Percentiles rank a stretch among this genome's conserved stretches.
These are phyloP conservation scores for Chaetorhynchus papuensis DNA, from an alignment of 2,113 vertebrate genomes.

Conservation along the genomic window DNA sequence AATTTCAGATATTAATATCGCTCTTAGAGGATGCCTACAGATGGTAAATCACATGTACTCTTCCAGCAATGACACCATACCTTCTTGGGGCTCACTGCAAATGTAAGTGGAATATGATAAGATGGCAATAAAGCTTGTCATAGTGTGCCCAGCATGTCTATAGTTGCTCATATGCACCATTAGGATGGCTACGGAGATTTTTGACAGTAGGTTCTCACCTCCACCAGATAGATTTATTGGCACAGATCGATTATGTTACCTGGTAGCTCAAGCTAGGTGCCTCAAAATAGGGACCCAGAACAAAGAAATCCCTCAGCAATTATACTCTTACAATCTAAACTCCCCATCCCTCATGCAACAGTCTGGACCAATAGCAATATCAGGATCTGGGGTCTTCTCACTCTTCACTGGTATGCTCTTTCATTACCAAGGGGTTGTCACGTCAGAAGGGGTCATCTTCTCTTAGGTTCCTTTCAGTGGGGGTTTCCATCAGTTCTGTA, in stretches of 20 bases:
- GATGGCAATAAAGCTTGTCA: neutral
- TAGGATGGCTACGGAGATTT: neutral
- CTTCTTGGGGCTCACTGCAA: neutral
- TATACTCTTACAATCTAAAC: neutral
- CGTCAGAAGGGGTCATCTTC: no score
- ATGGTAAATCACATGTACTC: neutral
- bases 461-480: neutral
- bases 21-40: neutral
- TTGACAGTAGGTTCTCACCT: neutral
- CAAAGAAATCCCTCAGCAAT: neutral
- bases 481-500: neutral
- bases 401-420: neutral
- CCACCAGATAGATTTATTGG: neutral
- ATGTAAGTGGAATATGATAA: neutral
- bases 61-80: neutral
- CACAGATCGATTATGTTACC: neutral
- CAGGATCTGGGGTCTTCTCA: neutral
- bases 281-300: neutral
- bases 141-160: neutral
- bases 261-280: neutral
- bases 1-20: neutral
- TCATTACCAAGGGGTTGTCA: neutral
- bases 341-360: neutral
- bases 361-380: neutral
- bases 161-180: neutral